Base-by-base conservation (phyloP, 2,888 invertebrate species). In the Bombylius discolor region DNA sequence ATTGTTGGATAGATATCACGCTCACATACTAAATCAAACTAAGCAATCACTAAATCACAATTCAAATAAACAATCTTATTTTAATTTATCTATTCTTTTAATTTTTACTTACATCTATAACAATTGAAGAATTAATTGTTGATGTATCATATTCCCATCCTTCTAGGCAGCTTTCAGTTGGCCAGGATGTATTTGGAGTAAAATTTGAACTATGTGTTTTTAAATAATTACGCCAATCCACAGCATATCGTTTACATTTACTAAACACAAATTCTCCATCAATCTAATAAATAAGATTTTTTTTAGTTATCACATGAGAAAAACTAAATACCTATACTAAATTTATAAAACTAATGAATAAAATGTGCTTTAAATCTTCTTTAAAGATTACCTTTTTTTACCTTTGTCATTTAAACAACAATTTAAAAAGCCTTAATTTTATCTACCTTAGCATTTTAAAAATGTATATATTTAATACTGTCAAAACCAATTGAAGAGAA, bases 21-120 rank as follows among this genome's bases (percentile, higher is more conserved):
- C 56, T 89, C 87, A 70, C 94, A 94, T 49, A 94, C 93, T 66
- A 95, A 78, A 76, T 92, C 82, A 73, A 90, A 94, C 93, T 93
- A 79, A 64, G 81, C 79, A 46, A 44, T 23, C 13, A 55, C 39
- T 42, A 42, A 11, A 23, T 23, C 23, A 23, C 23, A 23, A 23
- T 23, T 23, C 23, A 23, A 23, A 23, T 23, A 23, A 23, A 23
- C 23, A 23, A 23, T 23, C 23, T 23, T 23, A 23, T 23, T 23
- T 23, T 23, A 23, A 11, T 42, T 8, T 42, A 42, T 42, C 8
- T 11, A 11, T 42, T 11, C 1, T 11, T 11, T n/a, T 8, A 45
- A 14, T 45, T 45, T 14, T n/a, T 42, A 69, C 81, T 77, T 78
- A 89, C 89, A 75, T 92, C 91, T 62, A 87, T 87, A 23, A 92